phyloP scores from a whole-genome alignment of 2,113 vertebrate species.

The Hemiscyllium ocellatum region DNA sequence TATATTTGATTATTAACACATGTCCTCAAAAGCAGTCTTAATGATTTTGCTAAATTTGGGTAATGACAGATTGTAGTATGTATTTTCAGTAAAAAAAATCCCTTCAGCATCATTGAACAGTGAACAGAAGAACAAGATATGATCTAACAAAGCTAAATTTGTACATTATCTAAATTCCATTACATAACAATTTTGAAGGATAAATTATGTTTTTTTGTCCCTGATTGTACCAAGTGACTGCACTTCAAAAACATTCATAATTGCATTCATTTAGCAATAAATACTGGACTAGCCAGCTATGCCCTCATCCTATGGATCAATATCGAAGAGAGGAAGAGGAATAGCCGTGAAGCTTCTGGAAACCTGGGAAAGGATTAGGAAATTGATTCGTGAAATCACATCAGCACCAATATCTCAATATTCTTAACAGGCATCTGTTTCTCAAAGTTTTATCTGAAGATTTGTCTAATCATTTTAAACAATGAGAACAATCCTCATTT shows the following conservation, averaged over 20 bases:
- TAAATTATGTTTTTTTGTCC: neutral
- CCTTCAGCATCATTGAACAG: neutral
- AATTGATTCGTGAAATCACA: no score
- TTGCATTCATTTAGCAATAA: no score
- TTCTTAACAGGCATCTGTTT: no score
- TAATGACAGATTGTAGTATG: neutral
- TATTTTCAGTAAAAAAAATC: neutral
- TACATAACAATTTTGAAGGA: neutral
- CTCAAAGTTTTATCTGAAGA: no score
- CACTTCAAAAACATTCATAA: neutral
- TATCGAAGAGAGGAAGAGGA: no score
- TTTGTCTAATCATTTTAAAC: no score
- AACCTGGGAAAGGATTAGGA: no score
- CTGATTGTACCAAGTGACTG: neutral
- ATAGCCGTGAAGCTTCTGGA: no score
- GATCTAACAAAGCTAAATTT: neutral
- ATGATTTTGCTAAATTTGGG: neutral
- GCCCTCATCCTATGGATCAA: no score
- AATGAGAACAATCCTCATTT: no score
- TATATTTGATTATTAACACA: conserved; percentile 10
- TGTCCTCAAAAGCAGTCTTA: neutral
- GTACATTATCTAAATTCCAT: neutral
- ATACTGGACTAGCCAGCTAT: no score
- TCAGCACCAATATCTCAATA: no score
- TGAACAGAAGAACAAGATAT: neutral